These are phyloP conservation scores for Styela plicata DNA, from an alignment of 23 tunicate genomes.

Conservation along the genomic window DNA sequence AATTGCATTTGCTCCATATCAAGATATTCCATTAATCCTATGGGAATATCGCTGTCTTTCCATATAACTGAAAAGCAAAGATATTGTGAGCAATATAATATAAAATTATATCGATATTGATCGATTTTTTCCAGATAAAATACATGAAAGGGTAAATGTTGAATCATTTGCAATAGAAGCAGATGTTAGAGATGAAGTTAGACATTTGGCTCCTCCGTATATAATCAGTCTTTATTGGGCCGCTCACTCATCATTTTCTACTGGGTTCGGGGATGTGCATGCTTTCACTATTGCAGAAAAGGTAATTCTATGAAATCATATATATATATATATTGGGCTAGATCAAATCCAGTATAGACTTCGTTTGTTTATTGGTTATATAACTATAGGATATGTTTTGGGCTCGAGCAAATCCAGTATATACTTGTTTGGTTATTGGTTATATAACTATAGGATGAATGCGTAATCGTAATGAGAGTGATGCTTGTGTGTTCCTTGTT, in stretches of 20 bases:
- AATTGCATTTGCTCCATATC: too few species aligned
- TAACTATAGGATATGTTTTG: neutral
- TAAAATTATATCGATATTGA: too few species aligned
- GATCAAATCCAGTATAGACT: neutral
- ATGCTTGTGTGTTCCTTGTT: neutral
- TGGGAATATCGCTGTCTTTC: too few species aligned
- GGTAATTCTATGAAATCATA: neutral
- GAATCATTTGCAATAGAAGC: neutral
- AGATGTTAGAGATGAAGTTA: constrained; percentile 36
- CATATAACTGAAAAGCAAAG: too few species aligned
- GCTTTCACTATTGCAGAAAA: constrained; percentile 68
- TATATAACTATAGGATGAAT: neutral
- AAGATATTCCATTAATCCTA: too few species aligned
- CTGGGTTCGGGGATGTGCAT: constrained; percentile 89
- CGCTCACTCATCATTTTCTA: constrained; percentile 70
- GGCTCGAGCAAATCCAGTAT: too few species aligned
- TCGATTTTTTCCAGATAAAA: neutral
- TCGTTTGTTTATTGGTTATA: neutral
- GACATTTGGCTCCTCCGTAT: constrained; percentile 65
- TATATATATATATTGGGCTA: neutral
- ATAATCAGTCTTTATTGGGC: constrained; percentile 89
- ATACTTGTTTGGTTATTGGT: neutral
- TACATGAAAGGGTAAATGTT: neutral
- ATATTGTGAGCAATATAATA: too few species aligned
- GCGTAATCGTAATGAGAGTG: neutral